Conservation (phyloP, 2,113 vertebrate genomes). For the Excalfactoria chinensis region DNA sequence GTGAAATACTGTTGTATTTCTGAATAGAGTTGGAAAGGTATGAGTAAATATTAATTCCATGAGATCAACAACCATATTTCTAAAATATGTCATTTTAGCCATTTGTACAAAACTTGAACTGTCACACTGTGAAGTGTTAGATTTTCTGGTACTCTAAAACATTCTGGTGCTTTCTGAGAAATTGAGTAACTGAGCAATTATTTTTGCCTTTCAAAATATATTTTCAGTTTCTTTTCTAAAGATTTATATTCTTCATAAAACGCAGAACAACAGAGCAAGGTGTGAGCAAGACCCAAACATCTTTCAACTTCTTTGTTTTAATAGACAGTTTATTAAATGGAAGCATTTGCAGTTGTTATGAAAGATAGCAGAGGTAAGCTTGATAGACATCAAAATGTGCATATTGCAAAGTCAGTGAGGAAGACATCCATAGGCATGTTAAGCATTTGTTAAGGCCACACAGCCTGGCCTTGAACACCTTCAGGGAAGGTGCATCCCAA, state of each 20-base stretch:
- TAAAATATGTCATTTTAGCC: background rate
- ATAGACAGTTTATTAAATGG: background rate
- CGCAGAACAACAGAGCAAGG: background rate
- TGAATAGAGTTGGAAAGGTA: background rate
- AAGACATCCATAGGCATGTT: background rate
- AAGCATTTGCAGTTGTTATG: background rate
- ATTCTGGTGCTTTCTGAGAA: background rate
- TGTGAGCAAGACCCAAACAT: background rate
- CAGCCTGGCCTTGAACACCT: no score
- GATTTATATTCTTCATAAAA: background rate
- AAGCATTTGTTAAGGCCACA: background rate
- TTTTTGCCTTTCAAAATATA: background rate
- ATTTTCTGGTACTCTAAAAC: background rate
- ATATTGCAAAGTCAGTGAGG: background rate
- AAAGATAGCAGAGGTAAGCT: background rate
- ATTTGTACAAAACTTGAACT: background rate
- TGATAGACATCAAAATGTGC: background rate
- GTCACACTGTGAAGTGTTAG: background rate
- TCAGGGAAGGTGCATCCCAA: no score
- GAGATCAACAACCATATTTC: background rate
- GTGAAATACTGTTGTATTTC: background rate
- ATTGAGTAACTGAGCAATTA: background rate
- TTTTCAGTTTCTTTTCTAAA: background rate
- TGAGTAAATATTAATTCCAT: background rate
- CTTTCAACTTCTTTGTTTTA: background rate